Percentiles rank a stretch among this genome's conserved stretches.
phyloP scores from a whole-genome alignment of 2,888 invertebrate species.

The Belgica antarctica region DNA sequence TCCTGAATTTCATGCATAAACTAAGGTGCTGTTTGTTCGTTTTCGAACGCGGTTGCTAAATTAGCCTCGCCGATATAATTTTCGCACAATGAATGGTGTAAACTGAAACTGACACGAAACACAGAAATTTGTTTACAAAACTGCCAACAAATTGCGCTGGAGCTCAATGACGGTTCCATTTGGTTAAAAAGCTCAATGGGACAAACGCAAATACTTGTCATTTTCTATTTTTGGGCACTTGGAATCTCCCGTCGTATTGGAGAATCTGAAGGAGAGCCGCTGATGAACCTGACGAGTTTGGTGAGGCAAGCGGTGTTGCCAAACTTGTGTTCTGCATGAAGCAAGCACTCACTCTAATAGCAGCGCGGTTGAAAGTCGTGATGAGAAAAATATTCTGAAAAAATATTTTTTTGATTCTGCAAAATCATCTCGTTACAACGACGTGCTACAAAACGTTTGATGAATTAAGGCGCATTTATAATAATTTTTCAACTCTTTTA shows the following conservation, averaged over 20 bases:
- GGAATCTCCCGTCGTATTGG: not conserved
- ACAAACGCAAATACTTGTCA: too few species aligned
- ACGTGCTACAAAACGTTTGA: constrained; percentile 17
- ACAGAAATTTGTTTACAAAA: not conserved
- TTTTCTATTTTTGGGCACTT: not conserved
- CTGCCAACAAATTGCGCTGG: not conserved
- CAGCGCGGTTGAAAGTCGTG: not conserved
- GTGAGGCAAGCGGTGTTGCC: not conserved
- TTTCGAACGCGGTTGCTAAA: not conserved
- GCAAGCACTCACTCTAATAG: not conserved
- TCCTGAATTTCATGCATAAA: not conserved
- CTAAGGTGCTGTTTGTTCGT: not conserved
- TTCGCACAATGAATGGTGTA: not conserved
- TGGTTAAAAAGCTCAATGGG: not conserved
- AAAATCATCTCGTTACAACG: constrained; percentile 12
- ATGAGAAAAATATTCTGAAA: not conserved
- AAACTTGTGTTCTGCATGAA: too few species aligned
- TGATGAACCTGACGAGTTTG: not conserved
- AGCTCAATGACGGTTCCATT: not conserved
- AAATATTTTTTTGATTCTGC: constrained; percentile 3
- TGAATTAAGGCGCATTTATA: not conserved
- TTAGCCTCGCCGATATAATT: not conserved
- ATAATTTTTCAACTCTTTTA: not conserved
- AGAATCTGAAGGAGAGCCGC: constrained; percentile 2
- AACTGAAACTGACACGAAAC: not conserved